These are phyloP conservation scores for Rhinogobius similis DNA, from an alignment of 2,113 vertebrate species.

Conservation along the genomic window DNA sequence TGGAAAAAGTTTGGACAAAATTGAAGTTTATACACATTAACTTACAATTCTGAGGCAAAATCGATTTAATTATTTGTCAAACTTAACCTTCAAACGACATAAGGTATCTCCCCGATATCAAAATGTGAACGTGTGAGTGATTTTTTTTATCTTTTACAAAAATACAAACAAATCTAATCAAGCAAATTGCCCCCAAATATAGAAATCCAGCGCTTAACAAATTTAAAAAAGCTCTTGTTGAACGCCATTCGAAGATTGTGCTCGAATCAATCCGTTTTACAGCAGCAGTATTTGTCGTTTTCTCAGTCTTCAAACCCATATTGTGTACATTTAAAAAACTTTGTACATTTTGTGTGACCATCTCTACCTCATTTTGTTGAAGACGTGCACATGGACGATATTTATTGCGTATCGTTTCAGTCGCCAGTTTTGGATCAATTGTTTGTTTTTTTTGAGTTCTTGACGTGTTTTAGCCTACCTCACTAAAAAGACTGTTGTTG, in stretches of 20 bases:
- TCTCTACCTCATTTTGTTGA: conserved; percentile 95
- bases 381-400: conserved; percentile 77
- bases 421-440: conserved; percentile 62
- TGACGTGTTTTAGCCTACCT: conserved; percentile 90
- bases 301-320: conserved; percentile 9
- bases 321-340: conserved; percentile 56
- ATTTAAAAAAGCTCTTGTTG: conserved; percentile 58
- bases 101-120: too few species aligned
- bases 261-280: conserved; percentile 10
- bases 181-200: conserved; percentile 26
- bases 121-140: too few species aligned
- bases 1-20: too few species aligned
- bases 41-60: too few species aligned
- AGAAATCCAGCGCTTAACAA: conserved; percentile 60
- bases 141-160: not conserved
- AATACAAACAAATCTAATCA: conserved; percentile 3
- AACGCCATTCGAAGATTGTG: conserved; percentile 35
- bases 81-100: too few species aligned
- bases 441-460: conserved; percentile 65
- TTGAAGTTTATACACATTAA: too few species aligned
- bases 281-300: conserved; percentile 22
- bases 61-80: too few species aligned
- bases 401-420: conserved; percentile 88
- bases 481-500: conserved; percentile 85
- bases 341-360: conserved; percentile 85